These are phyloP conservation scores for Haliaeetus leucogaster DNA, from an alignment of 2,113 vertebrate species.

Conservation along the genomic window DNA sequence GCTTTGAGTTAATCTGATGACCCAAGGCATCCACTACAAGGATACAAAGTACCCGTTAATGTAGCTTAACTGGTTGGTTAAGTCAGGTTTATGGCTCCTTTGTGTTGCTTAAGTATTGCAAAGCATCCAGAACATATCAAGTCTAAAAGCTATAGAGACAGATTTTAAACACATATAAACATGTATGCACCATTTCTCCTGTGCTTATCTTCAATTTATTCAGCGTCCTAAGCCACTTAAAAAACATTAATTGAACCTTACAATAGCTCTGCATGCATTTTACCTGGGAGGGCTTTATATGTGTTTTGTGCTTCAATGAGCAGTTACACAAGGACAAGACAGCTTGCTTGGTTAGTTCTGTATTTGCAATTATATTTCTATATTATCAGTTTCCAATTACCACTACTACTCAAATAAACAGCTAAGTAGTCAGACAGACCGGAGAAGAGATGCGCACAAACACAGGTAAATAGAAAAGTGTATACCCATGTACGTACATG, in stretches of 20 bases:
- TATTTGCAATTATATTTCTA: neutral
- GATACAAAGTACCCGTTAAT: neutral
- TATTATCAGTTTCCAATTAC: neutral
- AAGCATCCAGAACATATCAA: neutral
- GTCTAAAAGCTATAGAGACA: neutral
- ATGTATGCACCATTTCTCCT: neutral
- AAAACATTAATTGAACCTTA: neutral
- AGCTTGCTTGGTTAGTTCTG: neutral
- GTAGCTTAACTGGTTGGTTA: neutral
- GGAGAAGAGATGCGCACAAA: neutral
- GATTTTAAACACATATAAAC: conserved; percentile 16
- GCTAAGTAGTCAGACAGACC: neutral
- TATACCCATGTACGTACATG: accelerated
- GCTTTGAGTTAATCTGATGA: conserved; percentile 14
- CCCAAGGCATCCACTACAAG: neutral
- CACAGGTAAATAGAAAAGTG: neutral
- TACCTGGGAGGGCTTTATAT: neutral
- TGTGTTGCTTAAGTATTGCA: neutral
- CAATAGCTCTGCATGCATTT: neutral
- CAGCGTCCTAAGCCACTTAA: neutral
- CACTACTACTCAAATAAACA: neutral
- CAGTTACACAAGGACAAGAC: neutral
- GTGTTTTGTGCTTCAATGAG: neutral
- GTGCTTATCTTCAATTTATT: neutral
- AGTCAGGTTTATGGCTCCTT: conserved; percentile 4